Base-by-base conservation (phyloP, 1,140 invertebrate genomes). In the Camponotus floridanus region DNA sequence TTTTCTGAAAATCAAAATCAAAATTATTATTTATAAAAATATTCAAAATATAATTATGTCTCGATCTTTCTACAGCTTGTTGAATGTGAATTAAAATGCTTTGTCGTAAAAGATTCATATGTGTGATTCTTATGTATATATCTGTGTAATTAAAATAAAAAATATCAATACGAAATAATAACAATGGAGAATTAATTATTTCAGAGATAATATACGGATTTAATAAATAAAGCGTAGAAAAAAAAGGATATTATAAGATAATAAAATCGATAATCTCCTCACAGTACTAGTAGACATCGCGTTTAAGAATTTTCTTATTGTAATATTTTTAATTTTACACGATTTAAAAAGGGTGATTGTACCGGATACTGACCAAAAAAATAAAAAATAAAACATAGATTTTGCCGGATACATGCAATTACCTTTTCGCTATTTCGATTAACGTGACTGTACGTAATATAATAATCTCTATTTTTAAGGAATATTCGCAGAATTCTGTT, bases 1-100 rank as follows among this genome's bases (percentile, higher is more conserved):
- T 98, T 98, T 95, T 98, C 98, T 98, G 96, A 93, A 93, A 92
- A 88, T 89, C 48, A 36, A 87, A 86, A 59, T 55, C 51, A 33
- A 9, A 31, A 51, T 15, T 11, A 51, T 15, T 11, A n/a, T 8
- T 45, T 65, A 15, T 11, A 59, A 31, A 59, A 6, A 26, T 59
- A 73, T 61, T 33, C 11, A 18, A 42, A 8, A 9, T 33, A 15
- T 42, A 39, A 67, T 36, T 15, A 7, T 0, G 26, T 26, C 0
- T 6, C 11, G 4, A 51, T 13, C 21, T 36, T n/a, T 6, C 3
- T 64, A 42, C n/a, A 48, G 15, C n/a, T 18, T n/a, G 55, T 48
- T 3, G 6, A 7, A n/a, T 68, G 48, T 79, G 21, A 21, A 79
- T 67, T 51, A 51, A 67, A 51, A 36, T 21, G 13, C 18, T 51